Evolutionary conservation across 2,797 vertebrate genomes (phyloP).

Genomic region (Acanthiza pusilla): DNA sequence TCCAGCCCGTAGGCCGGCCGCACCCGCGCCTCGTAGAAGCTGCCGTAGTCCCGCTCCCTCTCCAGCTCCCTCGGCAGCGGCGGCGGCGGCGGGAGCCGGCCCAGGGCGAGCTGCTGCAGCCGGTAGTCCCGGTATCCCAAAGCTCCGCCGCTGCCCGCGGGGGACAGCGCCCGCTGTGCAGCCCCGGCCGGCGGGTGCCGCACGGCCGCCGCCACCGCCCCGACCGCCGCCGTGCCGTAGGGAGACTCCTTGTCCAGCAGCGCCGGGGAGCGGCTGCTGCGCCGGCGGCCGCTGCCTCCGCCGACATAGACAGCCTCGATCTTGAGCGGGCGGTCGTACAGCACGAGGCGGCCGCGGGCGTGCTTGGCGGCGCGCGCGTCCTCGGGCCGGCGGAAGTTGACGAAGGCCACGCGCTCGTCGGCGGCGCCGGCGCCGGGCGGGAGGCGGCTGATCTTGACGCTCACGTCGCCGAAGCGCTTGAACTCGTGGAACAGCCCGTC

Average conservation of each 20-base stretch:
- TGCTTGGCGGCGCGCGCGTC: constrained; percentile 94
- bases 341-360: constrained; percentile 88
- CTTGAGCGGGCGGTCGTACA: constrained; percentile 94
- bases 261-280: constrained; percentile 87
- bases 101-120: constrained; percentile 91
- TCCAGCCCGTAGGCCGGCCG: constrained; percentile 87
- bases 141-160: constrained; percentile 76
- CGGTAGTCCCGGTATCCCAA: constrained; percentile 94
- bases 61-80: constrained; percentile 91
- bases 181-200: constrained; percentile 66
- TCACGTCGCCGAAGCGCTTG: constrained; percentile 96
- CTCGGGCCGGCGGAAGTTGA: constrained; percentile 94
- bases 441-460: constrained; percentile 93
- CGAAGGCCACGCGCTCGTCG: constrained; percentile 93
- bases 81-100: constrained; percentile 89
- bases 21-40: constrained; percentile 89
- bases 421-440: constrained; percentile 72
- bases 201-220: constrained; percentile 76
- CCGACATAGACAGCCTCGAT: constrained; percentile 92
- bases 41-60: constrained; percentile 91
- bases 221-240: constrained; percentile 47
- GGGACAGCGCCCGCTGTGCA: constrained; percentile 86
- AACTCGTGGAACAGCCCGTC: constrained; percentile 97
- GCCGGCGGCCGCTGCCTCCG: constrained; percentile 79
- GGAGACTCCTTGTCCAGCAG: constrained; percentile 83